Evolutionary conservation across 2,888 invertebrate species (phyloP), one percentile per base, ranked within the genome.

Genomic region (Plusia festucae): DNA sequence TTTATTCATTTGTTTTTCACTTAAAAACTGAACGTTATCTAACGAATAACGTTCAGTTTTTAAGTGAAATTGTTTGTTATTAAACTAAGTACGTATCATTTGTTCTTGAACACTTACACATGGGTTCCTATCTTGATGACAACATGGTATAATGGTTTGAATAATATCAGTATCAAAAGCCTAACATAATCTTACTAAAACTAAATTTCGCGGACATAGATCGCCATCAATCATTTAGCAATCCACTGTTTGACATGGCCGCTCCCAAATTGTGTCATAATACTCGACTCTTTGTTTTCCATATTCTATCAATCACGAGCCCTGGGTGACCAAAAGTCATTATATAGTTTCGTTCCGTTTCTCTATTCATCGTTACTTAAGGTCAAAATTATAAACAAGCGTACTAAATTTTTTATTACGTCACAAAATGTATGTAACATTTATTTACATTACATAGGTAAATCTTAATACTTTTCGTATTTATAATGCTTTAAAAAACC

Each of bases 191-290:
- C 46, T 49, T 3, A 9, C 18, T 49, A 9, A 20, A 49, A 49
- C 46, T 20, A 18, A 20, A 16, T 49, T 44, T 49, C 9, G 18
- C 20, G 18, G 46, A 20, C 46, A 49, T 49, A 11, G 18, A 49
- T 20, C 18, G 46, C 18, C 18, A 49, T 49, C 46, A 49, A 49
- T 49, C 46, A 49, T 49, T 49, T 49, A 18, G 20, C 46, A 18
- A 20, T 49, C 20, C 46, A 20, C 46, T 11, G 46, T 9, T 20
- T 49, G 46, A 49, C 46, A 49, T 11, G 11, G 18, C 46, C 46
- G 20, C 46, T 20, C 46, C 46, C 46, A 20, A 49, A 49, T 9
- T 49, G 46, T 46, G 46, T 18, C 46, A 18, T 49, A 49, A 49
- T 20, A 49, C 20, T 20, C 46, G 46, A 20, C 2, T 49, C 46